Conservation (phyloP, 2,797 vertebrate species). For the Ptychadena robeensis region DNA sequence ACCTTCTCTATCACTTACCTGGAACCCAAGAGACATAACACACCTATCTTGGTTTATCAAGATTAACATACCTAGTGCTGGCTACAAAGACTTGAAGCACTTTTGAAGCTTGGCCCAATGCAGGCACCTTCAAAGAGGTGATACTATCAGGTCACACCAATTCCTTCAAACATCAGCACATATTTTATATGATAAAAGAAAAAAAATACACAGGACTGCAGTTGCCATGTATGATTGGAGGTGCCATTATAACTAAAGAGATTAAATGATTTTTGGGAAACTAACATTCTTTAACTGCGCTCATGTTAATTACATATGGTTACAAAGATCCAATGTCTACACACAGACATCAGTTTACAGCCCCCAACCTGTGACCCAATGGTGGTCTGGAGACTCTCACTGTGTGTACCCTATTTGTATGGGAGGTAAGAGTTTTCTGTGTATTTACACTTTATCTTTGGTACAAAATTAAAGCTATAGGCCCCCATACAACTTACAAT, state of each 20-base stretch:
- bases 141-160: not conserved
- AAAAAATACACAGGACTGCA: not conserved
- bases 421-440: not conserved
- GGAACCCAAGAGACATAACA: slow-evolving; percentile 4
- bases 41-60: not conserved
- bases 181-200: not conserved
- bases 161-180: not conserved
- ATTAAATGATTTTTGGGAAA: too few relatives aligned
- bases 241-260: too few relatives aligned
- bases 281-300: not conserved
- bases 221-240: too few relatives aligned
- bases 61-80: not conserved
- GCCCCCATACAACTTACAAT: too few relatives aligned
- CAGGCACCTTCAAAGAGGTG: not conserved
- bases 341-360: not conserved
- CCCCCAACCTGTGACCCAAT: not conserved
- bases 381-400: not conserved
- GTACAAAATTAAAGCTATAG: too few relatives aligned
- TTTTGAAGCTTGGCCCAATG: not conserved
- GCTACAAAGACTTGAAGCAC: not conserved
- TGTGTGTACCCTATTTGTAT: too few relatives aligned
- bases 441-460: too few relatives aligned
- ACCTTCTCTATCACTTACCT: not conserved
- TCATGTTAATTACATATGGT: not conserved
- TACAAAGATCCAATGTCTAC: not conserved